A percentile compares a stretch with the other conserved stretches of the same genome.
Conservation (phyloP, 2,888 invertebrate genomes). For the Ypsolopha sequella region DNA sequence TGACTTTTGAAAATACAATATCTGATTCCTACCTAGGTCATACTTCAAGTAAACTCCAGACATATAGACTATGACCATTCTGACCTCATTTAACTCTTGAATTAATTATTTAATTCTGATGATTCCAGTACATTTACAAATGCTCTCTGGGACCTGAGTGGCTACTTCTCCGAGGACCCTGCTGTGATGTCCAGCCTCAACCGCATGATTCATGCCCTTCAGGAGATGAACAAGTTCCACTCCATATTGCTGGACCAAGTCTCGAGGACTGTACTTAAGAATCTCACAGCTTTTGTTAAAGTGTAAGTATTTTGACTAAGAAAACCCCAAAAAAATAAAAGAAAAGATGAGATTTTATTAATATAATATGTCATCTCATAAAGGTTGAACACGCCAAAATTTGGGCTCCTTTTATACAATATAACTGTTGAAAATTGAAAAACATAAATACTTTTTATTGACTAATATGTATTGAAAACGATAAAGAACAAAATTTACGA, state of each 20-base stretch:
- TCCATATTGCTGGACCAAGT: conserved; percentile 93
- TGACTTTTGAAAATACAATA: no score
- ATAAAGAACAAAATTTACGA: no score
- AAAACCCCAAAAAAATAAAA: neutral
- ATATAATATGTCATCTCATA: no score
- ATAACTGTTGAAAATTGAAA: no score
- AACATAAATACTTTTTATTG: no score
- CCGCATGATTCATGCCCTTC: conserved; percentile 75
- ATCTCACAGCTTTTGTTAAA: conserved; percentile 90
- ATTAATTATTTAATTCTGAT: conserved; percentile 3
- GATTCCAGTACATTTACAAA: conserved; percentile 79
- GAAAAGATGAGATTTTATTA: no score
- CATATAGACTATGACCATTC: no score
- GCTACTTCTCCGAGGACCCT: conserved; percentile 88
- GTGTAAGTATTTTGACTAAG: conserved; percentile 71
- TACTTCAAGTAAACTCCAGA: neutral
- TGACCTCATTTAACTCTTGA: neutral
- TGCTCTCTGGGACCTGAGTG: conserved; percentile 90
- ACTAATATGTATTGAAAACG: no score
- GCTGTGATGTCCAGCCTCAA: conserved; percentile 82
- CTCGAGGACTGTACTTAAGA: conserved; percentile 89
- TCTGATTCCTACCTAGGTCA: no score
- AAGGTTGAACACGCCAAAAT: no score
- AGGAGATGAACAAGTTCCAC: conserved; percentile 95
- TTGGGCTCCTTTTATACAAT: no score